Conservation (phyloP, 2,888 invertebrate genomes). For the Habrosyne pyritoides region DNA sequence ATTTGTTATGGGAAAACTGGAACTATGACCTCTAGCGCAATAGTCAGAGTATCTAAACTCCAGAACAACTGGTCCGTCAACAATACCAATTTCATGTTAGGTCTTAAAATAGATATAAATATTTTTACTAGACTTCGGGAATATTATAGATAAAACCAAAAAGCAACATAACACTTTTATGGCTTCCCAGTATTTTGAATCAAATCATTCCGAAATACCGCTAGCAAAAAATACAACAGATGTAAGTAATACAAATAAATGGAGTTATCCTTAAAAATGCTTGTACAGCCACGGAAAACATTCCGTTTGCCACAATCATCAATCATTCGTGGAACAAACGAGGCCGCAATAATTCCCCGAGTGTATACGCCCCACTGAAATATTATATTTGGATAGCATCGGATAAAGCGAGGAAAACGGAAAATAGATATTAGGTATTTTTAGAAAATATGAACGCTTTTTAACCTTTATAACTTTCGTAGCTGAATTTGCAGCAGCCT, state of each 20-base stretch:
- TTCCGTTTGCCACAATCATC: conserved; percentile 28
- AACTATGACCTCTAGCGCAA: no score
- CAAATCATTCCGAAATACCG: not conserved
- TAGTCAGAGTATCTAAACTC: no score
- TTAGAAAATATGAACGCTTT: not conserved
- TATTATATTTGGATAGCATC: conserved; percentile 30
- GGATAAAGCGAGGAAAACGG: conserved; percentile 21
- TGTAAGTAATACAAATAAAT: conserved; percentile 29
- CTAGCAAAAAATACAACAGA: conserved; percentile 19
- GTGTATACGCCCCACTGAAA: conserved; percentile 33
- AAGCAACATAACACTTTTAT: no score
- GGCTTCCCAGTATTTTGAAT: not conserved
- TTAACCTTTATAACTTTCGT: not conserved
- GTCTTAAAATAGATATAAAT: no score
- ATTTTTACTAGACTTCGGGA: no score
- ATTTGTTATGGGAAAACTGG: no score
- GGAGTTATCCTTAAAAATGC: conserved; percentile 33
- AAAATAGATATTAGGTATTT: conserved; percentile 25
- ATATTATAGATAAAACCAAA: no score
- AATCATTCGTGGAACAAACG: conserved; percentile 39
- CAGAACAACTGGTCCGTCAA: no score
- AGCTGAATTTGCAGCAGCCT: not conserved
- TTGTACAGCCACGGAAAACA: conserved; percentile 23
- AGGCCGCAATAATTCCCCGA: conserved; percentile 35
- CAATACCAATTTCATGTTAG: no score